These are phyloP conservation scores for zebrafish (Danio rerio) DNA, from an alignment of 2,113 vertebrate species.

Conservation along the genomic window GRCz12tu NC_133185.1:30943501-30944000, in stretches of 20 bases:
- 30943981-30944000: neutral
- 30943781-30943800: slow-evolving; percentile 3
- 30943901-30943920: slow-evolving; percentile 15
- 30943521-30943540: neutral
- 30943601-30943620: neutral
- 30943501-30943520: neutral
- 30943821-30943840: slow-evolving; percentile 16
- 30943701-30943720: neutral
- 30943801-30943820: slow-evolving; percentile 20
- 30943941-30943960: neutral
- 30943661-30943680: slow-evolving; percentile 7
- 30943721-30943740: neutral
- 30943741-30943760: slow-evolving; percentile 19
- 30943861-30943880: slow-evolving; percentile 35
- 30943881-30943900: slow-evolving; percentile 30
- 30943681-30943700: neutral
- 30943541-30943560: neutral
- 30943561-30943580: neutral
- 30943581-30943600: slow-evolving; percentile 4
- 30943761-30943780: neutral
- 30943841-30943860: slow-evolving; percentile 19
- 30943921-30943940: slow-evolving; percentile 29
- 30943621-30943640: slow-evolving; percentile 20
- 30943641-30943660: neutral
- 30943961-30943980: neutral